phyloP scores from a whole-genome alignment of 1,140 invertebrate genomes.

The Procambarus virginalis region DNA sequence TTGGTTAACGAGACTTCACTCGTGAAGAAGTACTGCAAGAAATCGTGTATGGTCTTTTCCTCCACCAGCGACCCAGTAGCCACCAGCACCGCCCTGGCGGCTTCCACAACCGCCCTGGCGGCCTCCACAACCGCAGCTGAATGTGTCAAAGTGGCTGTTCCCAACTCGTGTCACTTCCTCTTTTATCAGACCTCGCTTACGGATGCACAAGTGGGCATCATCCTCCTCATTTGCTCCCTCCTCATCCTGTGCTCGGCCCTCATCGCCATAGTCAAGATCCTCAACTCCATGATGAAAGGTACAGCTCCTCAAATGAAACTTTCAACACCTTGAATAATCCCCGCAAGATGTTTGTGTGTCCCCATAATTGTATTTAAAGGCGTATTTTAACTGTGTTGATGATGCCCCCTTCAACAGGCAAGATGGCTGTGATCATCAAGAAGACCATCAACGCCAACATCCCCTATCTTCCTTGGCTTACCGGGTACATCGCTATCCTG shows the following conservation, averaged over 20 bases:
- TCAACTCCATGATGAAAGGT: slow-evolving; percentile 76
- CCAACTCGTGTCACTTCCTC: slow-evolving; percentile 58
- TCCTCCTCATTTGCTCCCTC: slow-evolving; percentile 77
- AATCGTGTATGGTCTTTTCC: not conserved
- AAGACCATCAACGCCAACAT: slow-evolving; percentile 78
- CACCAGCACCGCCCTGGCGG: not conserved
- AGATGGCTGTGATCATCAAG: slow-evolving; percentile 77
- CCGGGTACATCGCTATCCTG: slow-evolving; percentile 79
- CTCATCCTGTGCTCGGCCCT: slow-evolving; percentile 77
- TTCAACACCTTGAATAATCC: not conserved
- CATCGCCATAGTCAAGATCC: slow-evolving; percentile 79
- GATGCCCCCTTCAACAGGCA: slow-evolving; percentile 71
- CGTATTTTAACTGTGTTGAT: too few species aligned
- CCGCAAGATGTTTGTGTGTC: too few species aligned
- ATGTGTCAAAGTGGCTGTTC: slow-evolving; percentile 34
- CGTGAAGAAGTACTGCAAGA: slow-evolving; percentile 69
- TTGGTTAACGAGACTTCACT: slow-evolving; percentile 71
- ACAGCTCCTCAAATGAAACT: not conserved
- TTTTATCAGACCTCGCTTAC: slow-evolving; percentile 59
- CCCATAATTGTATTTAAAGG: too few species aligned
- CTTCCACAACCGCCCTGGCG: not conserved
- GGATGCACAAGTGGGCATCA: slow-evolving; percentile 73
- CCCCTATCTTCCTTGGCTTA: slow-evolving; percentile 75
- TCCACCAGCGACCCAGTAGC: too few species aligned
- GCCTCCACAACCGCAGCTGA: not conserved